phyloP scores from a whole-genome alignment of 2,113 vertebrate genomes.

The Varanus komodoensis region DNA sequence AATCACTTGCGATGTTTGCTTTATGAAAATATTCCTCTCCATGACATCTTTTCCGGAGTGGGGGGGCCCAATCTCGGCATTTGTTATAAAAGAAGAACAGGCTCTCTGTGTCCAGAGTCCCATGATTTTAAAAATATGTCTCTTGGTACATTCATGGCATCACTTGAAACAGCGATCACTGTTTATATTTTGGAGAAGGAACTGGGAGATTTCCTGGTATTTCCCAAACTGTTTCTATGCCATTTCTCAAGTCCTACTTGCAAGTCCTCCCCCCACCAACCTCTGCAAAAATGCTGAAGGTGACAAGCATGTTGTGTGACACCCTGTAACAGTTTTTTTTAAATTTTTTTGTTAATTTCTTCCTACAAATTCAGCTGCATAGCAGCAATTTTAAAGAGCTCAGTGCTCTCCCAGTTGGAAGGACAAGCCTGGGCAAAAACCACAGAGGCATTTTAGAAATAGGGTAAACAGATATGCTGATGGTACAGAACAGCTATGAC shows the following conservation, averaged over 20 bases:
- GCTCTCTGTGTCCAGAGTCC: neutral
- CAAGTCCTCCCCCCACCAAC: neutral
- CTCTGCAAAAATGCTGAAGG: too few relatives aligned
- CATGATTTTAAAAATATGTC: conserved; percentile 6
- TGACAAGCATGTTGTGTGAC: neutral
- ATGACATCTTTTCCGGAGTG: neutral
- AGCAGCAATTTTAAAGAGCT: neutral
- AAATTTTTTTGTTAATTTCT: too few relatives aligned
- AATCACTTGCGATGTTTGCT: neutral
- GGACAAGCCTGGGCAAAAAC: conserved; percentile 69
- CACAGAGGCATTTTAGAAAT: conserved; percentile 17
- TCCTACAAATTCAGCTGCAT: too few relatives aligned
- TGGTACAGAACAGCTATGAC: accelerated
- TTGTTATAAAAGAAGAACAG: neutral
- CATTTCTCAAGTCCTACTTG: neutral
- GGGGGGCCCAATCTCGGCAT: too few relatives aligned
- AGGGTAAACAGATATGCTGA: conserved; percentile 8
- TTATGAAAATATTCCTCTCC: conserved; percentile 1
- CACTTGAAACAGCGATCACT: neutral
- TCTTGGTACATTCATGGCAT: neutral
- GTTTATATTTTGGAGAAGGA: neutral
- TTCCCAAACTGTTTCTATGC: neutral
- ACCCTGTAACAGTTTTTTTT: neutral
- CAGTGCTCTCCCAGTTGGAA: accelerated
- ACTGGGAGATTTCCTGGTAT: neutral